A percentile compares a stretch with the other conserved stretches of the same genome.
Evolutionary conservation across 1,140 invertebrate species (phyloP).

Genomic region (Papilio glaucus): DNA sequence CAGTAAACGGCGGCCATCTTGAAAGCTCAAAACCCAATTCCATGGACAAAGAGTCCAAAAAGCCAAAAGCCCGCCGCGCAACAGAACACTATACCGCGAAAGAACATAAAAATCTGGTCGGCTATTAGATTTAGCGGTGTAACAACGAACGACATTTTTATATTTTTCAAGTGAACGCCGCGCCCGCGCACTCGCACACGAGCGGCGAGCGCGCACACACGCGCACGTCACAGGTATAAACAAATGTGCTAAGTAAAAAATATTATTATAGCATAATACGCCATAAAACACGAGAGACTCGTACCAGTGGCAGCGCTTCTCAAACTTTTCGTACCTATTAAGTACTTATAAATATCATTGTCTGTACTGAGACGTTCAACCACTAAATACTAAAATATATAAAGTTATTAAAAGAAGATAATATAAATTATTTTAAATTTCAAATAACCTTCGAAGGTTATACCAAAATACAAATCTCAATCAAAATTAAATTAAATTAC

Average conservation of each 20-base stretch:
- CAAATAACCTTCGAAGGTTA: no score
- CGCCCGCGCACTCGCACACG: slow-evolving; percentile 51
- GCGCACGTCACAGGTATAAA: slow-evolving; percentile 57
- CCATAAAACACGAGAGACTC: slow-evolving; percentile 75
- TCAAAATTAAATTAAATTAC: no score
- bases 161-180: slow-evolving; percentile 58
- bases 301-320: slow-evolving; percentile 54
- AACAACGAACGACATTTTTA: slow-evolving; percentile 70
- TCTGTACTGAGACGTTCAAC: no score
- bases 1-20: slow-evolving; percentile 57
- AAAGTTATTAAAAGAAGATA: no score
- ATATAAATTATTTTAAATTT: no score
- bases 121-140: slow-evolving; percentile 67
- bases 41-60: slow-evolving; percentile 61
- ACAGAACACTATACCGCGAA: slow-evolving; percentile 74
- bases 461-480: no score
- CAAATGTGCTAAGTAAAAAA: slow-evolving; percentile 82
- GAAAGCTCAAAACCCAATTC: slow-evolving; percentile 61
- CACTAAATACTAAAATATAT: no score
- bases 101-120: slow-evolving; percentile 70
- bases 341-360: no score
- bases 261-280: slow-evolving; percentile 81
- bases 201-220: slow-evolving; percentile 34
- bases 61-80: slow-evolving; percentile 54
- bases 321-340: slow-evolving; percentile 59